Base-by-base conservation (phyloP, 2,888 invertebrate species). In the Pollenia amentaria region DNA sequence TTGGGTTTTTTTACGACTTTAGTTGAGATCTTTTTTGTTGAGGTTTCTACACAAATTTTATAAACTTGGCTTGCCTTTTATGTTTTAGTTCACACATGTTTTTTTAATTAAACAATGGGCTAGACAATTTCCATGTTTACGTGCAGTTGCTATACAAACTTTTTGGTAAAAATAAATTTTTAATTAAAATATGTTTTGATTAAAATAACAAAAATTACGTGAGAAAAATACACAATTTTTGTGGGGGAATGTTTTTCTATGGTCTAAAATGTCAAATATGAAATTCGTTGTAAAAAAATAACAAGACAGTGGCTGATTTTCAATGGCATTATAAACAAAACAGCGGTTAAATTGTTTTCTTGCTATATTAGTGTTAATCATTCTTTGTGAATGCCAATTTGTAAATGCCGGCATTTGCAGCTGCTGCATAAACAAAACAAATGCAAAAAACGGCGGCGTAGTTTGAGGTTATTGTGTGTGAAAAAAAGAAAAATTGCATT, bases 171-270 rank as follows among this genome's bases (percentile, higher is more conserved):
- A 62, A 29, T 29, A 29, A 29, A 29, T 29, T 29, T 62, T 75
- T 85, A 80, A 38, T 70, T 65, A 10, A 44, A 79, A 75, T 64
- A 55, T 69, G 29, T 42, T 82, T 73, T 62, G 57, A 44, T 73
- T 69, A 42, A 57, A 60, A 76, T 62, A 73, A 46, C 21, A 48
- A 65, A 60, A 67, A 55, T 29, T 60, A 85, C 84, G 80, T 87
- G 69, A 87, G 80, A 77, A 79, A 77, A 75, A 85, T 88, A 82
- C 69, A 83, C 77, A 85, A 79, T 78, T 82, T 72, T 62, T 73
- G 65, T 29, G n/a, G 2, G 16, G 48, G 46, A 81, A 78, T 83
- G 65, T 83, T 80, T 72, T 70, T 75, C 51, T 69, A 65, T 72
- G 42, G 67, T 69, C 14, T 40, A 38, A 46, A 40, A 65, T 77